phyloP scores from a whole-genome alignment of 2,113 vertebrate species.

The Psittacula cyanocephala region DNA sequence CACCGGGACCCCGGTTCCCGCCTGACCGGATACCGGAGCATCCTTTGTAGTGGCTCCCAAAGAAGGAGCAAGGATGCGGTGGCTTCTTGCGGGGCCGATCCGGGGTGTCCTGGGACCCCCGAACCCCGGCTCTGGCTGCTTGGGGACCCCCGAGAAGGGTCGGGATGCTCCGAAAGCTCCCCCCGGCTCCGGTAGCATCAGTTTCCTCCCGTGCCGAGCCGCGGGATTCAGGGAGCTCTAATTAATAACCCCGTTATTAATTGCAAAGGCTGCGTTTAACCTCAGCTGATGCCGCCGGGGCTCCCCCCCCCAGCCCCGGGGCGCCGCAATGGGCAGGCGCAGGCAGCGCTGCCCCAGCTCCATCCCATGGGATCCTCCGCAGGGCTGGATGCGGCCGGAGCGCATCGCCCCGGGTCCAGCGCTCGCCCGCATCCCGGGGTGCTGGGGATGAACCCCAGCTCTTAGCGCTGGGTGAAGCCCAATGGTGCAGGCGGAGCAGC shows the following conservation, averaged over 20 bases:
- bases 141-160: not conserved
- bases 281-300: not conserved
- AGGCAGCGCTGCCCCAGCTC: not conserved
- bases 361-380: not conserved
- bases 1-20: not conserved
- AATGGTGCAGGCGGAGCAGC: not conserved
- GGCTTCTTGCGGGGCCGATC: rapidly evolving
- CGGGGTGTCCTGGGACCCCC: not conserved
- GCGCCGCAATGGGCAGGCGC: not conserved
- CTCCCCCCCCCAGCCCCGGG: not conserved
- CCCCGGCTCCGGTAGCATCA: not conserved
- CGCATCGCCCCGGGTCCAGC: not conserved
- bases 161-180: not conserved
- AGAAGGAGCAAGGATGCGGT: rapidly evolving
- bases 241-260: not conserved
- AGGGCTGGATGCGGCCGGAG: not conserved
- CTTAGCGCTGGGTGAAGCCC: rapidly evolving
- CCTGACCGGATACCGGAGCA: not conserved
- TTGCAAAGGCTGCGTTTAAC: not conserved
- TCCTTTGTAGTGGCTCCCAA: not conserved
- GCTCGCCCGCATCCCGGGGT: not conserved
- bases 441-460: not conserved
- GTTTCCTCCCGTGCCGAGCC: not conserved
- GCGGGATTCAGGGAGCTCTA: not conserved
- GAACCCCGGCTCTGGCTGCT: not conserved